phyloP scores from a whole-genome alignment of 2,888 invertebrate genomes.

The Ormyrus labotus region DNA sequence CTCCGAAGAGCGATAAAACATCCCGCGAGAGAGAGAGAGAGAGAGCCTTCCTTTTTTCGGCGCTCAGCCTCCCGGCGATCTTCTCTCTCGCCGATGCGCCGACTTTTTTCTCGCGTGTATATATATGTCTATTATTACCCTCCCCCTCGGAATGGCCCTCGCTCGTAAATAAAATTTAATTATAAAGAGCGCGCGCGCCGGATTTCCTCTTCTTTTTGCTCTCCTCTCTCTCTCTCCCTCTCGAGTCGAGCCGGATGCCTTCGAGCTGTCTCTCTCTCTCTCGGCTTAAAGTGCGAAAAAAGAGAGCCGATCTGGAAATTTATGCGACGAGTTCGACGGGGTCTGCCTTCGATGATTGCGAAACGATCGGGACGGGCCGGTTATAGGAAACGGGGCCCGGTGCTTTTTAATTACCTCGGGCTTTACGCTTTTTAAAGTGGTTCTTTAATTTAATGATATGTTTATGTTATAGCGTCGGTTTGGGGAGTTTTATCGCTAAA shows the following conservation, averaged over 20 bases:
- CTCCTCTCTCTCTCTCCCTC: background rate
- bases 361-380: conserved; percentile 14
- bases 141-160: conserved; percentile 14
- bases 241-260: too few relatives aligned
- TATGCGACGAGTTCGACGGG: background rate
- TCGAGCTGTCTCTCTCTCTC: too few relatives aligned
- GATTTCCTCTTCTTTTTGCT: conserved; percentile 28
- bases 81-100: background rate
- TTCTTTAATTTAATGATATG: too few relatives aligned
- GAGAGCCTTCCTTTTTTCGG: too few relatives aligned
- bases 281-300: conserved; percentile 34
- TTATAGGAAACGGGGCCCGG: conserved; percentile 12
- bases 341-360: background rate
- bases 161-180: conserved; percentile 56
- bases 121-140: conserved; percentile 47
- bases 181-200: conserved; percentile 38
- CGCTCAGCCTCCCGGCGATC: conserved; percentile 18
- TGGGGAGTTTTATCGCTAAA: too few relatives aligned
- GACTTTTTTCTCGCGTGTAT: conserved; percentile 21
- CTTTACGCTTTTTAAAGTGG: background rate
- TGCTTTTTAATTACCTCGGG: background rate
- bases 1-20: conserved; percentile 51
- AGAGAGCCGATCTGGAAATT: conserved; percentile 1
- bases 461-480: too few relatives aligned
- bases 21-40: background rate